Evolutionary conservation across 2,113 vertebrate species (phyloP), one percentile per base, ranked within the genome.

Genomic region (Ciconia stormi): DNA sequence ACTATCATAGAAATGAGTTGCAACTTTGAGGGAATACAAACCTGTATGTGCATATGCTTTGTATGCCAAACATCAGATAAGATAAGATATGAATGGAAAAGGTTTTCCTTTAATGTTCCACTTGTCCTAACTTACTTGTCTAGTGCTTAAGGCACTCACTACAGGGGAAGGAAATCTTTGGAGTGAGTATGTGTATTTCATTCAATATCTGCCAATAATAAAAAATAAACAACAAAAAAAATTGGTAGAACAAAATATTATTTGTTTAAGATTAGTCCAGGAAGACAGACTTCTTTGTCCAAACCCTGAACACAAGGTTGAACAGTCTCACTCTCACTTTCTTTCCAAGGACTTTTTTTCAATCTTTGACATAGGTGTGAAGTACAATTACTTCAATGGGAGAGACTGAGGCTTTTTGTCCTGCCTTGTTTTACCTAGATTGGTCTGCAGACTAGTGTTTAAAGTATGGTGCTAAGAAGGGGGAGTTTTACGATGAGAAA

Each of bases 1-100:
- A 59, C 10, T 40, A 29, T 7, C n/a, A 49, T 13, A 53, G 32
- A 77, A 79, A 66, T 47, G 0, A 56, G 25, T 32, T 74, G 40
- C 29, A 56, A 21, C 9, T 74, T 36, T 79, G 30, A 67, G 36
- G 42, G 26, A 58, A 52, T 49, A 58, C 5, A 80, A 80, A 62
- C 2, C 5, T 42, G 7, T 11, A 50, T 46, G 55, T 5, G 7
- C 0, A 0, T 87, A 10, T 17, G 4, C 17, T 9, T 38, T n/a
- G 2, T 40, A 53, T 32, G 42, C 17, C 20, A 71, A 62, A 17
- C 3, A 71, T 66, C 36, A 87, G 32, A 34, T 21, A 73, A 11
- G 9, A 29, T 18, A 52, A 52, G 13, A 27, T 62, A 76, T 38
- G 70, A 62, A 30, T 25, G 16, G 26, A 56, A 89, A 67, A 62